Percentiles rank a stretch among this genome's conserved stretches.
These are phyloP conservation scores for Nothocercus nigrocapillus DNA, from an alignment of 2,113 vertebrate species.

Conservation along the genomic window DNA sequence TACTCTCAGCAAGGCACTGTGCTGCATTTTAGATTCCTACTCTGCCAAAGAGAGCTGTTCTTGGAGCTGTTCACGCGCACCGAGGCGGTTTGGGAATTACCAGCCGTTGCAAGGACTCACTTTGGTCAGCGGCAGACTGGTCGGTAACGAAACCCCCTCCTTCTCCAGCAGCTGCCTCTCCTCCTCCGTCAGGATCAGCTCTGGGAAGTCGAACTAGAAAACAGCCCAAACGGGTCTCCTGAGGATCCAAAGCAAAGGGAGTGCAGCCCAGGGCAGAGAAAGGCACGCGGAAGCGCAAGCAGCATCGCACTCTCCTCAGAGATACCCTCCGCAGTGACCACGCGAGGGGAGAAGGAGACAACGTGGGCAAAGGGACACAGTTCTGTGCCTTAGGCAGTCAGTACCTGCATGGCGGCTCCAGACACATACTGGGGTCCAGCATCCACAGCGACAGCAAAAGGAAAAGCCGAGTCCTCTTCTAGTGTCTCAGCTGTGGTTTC, in stretches of 20 bases:
- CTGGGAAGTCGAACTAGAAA: conserved; percentile 77
- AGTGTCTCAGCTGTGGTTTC: not conserved
- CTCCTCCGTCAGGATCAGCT: conserved; percentile 86
- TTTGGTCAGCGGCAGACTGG: conserved; percentile 87
- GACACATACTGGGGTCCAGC: not conserved
- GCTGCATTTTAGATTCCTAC: not conserved
- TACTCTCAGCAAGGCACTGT: not conserved
- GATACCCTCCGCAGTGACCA: accelerated
- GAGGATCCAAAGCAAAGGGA: not conserved
- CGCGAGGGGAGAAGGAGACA: not conserved
- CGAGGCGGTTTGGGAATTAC: not conserved
- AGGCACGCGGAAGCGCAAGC: not conserved
- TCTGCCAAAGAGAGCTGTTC: too few species aligned
- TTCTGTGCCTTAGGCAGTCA: not conserved
- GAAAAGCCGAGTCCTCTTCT: not conserved
- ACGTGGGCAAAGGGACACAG: accelerated
- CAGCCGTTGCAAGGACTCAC: conserved; percentile 60
- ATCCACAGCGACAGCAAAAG: not conserved
- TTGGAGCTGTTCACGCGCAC: accelerated
- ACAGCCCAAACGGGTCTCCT: not conserved
- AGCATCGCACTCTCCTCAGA: not conserved
- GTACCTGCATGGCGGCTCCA: not conserved
- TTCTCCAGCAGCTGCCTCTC: conserved; percentile 87
- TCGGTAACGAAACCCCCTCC: conserved; percentile 83
- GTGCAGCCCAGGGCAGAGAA: not conserved